Percentiles rank a stretch among this genome's conserved stretches.
Conservation (phyloP, 2,888 invertebrate genomes). For the Macrosiphum euphorbiae region DNA sequence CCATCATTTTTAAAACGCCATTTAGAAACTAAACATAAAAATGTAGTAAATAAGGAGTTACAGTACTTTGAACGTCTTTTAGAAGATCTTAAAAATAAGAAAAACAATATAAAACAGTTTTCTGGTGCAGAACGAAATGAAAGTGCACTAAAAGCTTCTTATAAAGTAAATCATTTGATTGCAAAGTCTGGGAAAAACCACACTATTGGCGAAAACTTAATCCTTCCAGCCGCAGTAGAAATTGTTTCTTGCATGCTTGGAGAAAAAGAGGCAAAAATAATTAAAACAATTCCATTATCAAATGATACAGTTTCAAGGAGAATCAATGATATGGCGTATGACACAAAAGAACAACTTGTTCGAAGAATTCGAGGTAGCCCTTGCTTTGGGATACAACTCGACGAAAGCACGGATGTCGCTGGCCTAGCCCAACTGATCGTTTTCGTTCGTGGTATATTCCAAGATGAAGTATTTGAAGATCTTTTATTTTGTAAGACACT, state of each 20-base stretch:
- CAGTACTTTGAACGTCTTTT: conserved; percentile 31
- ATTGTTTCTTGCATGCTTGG: conserved; percentile 67
- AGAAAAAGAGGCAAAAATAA: conserved; percentile 66
- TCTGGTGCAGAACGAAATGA: conserved; percentile 22
- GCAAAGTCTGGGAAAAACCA: conserved; percentile 30
- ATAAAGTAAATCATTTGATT: conserved; percentile 27
- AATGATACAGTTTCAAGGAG: conserved; percentile 67
- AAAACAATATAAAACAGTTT: conserved; percentile 22
- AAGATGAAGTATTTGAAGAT: conserved; percentile 57
- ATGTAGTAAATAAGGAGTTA: conserved; percentile 14
- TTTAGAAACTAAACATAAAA: conserved; percentile 14
- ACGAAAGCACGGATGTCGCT: conserved; percentile 37
- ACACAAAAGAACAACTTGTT: conserved; percentile 44
- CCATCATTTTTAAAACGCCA: conserved; percentile 16
- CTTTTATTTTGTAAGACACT: conserved; percentile 52
- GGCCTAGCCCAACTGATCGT: conserved; percentile 56
- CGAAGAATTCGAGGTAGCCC: conserved; percentile 29
- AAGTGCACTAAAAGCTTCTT: conserved; percentile 37
- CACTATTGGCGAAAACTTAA: neutral
- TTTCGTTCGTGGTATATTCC: conserved; percentile 51
- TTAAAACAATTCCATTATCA: conserved; percentile 66
- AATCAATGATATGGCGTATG: conserved; percentile 66
- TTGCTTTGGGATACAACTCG: conserved; percentile 49
- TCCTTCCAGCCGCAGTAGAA: conserved; percentile 67
- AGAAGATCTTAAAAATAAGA: conserved; percentile 33